These are phyloP conservation scores for Corbicula japonica DNA, from an alignment of 2,888 invertebrate genomes.

Conservation along the genomic window DNA sequence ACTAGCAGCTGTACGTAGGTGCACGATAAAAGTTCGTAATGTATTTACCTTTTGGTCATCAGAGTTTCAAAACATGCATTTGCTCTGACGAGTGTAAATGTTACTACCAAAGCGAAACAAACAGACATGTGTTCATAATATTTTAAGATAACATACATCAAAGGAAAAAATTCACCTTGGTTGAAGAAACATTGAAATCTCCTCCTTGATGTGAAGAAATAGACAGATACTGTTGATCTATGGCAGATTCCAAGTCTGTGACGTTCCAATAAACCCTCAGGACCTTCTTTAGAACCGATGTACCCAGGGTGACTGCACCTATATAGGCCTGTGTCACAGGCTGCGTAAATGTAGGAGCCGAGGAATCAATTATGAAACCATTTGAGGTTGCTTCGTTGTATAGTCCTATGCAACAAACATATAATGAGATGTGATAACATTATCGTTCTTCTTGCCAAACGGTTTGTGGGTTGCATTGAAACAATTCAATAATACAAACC, in stretches of 20 bases:
- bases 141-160: neutral
- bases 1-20: neutral
- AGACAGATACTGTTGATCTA: slow-evolving; percentile 62
- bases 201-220: slow-evolving; percentile 63
- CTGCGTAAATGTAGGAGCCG: slow-evolving; percentile 34
- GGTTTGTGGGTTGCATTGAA: too few relatives aligned
- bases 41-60: neutral
- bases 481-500: too few relatives aligned
- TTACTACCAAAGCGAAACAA: neutral
- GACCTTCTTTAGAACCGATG: slow-evolving; percentile 38
- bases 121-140: neutral
- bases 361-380: slow-evolving; percentile 67
- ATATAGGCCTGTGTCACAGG: slow-evolving; percentile 29
- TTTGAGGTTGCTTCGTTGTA: slow-evolving; percentile 63
- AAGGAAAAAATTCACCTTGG: slow-evolving; percentile 37
- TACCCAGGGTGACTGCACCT: slow-evolving; percentile 30
- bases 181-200: slow-evolving; percentile 59
- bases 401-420: too few relatives aligned
- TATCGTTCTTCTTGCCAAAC: too few relatives aligned
- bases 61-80: neutral
- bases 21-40: neutral
- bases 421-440: too few relatives aligned
- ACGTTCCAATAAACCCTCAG: slow-evolving; percentile 60
- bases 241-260: slow-evolving; percentile 53
- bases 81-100: neutral